These are phyloP conservation scores for Naso thynnoides DNA, from an alignment of 2,797 vertebrate genomes.

Conservation along the genomic window DNA sequence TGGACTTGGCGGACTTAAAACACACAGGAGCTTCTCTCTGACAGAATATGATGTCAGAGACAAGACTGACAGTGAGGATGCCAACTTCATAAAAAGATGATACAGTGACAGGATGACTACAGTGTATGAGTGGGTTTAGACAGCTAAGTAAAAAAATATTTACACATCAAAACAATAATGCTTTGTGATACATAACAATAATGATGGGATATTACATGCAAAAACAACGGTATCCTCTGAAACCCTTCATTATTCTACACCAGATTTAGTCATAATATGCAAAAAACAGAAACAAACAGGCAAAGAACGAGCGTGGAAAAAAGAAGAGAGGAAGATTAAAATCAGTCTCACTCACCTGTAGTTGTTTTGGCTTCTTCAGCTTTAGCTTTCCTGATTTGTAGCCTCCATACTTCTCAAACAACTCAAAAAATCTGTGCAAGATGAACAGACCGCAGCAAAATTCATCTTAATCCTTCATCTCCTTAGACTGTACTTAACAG, in stretches of 20 bases:
- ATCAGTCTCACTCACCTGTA: conserved; percentile 87
- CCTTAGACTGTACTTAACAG: too few species aligned
- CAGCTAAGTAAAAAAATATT: conserved; percentile 17
- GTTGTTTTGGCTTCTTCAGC: conserved; percentile 96
- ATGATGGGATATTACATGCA: conserved; percentile 8
- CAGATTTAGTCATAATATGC: conserved; percentile 13
- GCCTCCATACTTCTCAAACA: conserved; percentile 96
- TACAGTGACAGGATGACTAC: conserved; percentile 24
- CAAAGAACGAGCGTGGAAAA: conserved; percentile 4
- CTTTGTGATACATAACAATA: background rate
- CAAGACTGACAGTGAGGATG: background rate
- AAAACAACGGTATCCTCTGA: background rate
- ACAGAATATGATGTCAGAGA: background rate
- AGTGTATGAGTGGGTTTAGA: conserved; percentile 7
- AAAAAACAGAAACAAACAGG: background rate
- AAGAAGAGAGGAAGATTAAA: background rate
- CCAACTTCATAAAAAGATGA: background rate
- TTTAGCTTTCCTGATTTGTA: conserved; percentile 97
- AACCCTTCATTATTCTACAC: conserved; percentile 16
- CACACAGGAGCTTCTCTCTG: background rate
- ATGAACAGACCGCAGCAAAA: conserved; percentile 1
- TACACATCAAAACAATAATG: conserved; percentile 32
- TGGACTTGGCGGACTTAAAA: conserved; percentile 9
- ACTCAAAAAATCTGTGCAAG: conserved; percentile 90
- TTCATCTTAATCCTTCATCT: too few species aligned